Evolutionary conservation across 2,113 vertebrate species (phyloP).

Genomic region (Myiopsitta monachus): DNA sequence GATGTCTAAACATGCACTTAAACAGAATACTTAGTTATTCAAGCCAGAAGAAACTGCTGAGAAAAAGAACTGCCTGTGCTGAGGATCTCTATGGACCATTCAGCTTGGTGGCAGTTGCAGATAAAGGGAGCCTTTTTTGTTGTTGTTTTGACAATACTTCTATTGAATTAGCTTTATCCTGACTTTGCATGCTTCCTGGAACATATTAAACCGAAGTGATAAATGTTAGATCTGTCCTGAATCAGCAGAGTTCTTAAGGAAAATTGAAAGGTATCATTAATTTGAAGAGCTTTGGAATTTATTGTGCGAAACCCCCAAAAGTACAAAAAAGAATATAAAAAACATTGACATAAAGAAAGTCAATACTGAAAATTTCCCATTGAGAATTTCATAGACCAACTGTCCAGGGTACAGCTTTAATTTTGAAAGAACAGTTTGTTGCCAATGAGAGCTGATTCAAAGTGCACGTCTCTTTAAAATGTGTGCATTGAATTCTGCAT

Average conservation of each 20-base stretch:
- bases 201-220: not conserved
- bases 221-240: not conserved
- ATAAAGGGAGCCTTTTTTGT: not conserved
- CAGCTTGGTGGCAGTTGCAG: not conserved
- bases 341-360: not conserved
- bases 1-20: not conserved
- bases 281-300: not conserved
- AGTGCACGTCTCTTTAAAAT: not conserved
- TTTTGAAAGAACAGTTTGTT: not conserved
- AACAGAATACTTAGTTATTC: not conserved
- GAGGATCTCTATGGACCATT: not conserved
- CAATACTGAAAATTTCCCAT: not conserved
- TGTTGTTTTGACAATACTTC: not conserved
- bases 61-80: not conserved
- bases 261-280: not conserved
- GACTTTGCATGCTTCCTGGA: not conserved
- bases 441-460: not conserved
- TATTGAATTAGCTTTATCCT: not conserved
- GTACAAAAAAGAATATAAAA: not conserved
- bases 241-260: not conserved
- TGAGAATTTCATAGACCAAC: not conserved
- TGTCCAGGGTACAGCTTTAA: not conserved
- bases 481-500: rapidly evolving
- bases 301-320: not conserved
- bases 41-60: not conserved